Base-by-base conservation (phyloP, 2,888 invertebrate genomes). In the Endomychus coccineus region DNA sequence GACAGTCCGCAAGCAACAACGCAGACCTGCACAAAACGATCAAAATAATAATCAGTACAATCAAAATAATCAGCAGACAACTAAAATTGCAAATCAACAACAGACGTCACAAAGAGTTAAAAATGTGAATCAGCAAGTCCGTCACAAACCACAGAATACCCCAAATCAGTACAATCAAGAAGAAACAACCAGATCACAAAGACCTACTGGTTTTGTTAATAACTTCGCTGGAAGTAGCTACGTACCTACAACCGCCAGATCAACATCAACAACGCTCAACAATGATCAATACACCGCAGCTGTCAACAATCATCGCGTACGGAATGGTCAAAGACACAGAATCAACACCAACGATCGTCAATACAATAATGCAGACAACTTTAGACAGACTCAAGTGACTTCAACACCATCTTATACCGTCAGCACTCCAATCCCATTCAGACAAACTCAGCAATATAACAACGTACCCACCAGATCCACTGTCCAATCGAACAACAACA, bases 191-290 rank as follows among this genome's bases (percentile, higher is more conserved):
- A 56, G 58, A 19, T 61, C 66, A 11, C 59, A 58, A 3, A 53
- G 59, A 38, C 57, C 62, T 6, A 59, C 64, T 3, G 62, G 58
- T 10, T 65, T 64, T 41, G 39, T 59, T 9, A 71, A 67, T 44
- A 68, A 66, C 44, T 71, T 67, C 38, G 64, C 71, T 10, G 69
- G 67, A 16, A 71, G 66, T 36, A 67, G 63, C 44, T 68, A 66
- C 34, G 50, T 62, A 2, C 70, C 71, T 1, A 71, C 71, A 1
- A 72, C 72, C 2, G 55, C 67, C 33, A 62, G 62, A 25, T 64
- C 69, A 54, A 49, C 35, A 51, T 56, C 50, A 49, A 44, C 50
- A 43, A 45, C 47, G 43, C 33, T 51, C 29, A 48, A 46, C 34
- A 42, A 46, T 13, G 57, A 62, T 11, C 54, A 56, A 45, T 54